Evolutionary conservation across 1,140 invertebrate species (phyloP).

Genomic region (Cherax destructor): DNA sequence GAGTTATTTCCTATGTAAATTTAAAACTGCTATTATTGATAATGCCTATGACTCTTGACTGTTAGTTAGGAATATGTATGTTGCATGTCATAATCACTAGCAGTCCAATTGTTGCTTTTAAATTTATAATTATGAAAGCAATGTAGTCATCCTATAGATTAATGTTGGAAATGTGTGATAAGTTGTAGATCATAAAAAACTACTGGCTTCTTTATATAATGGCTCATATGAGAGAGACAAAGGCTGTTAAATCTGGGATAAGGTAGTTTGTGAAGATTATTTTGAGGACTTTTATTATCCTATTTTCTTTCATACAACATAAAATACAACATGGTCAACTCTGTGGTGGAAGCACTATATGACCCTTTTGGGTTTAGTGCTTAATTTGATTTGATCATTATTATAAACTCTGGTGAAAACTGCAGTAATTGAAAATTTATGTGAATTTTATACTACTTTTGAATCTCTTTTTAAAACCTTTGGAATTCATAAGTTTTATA

Average conservation of each 20-base stretch:
- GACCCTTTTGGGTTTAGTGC: no score
- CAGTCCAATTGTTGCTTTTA: not conserved
- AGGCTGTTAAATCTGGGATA: not conserved
- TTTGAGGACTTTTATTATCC: not conserved
- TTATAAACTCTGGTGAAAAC: not conserved
- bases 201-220: not conserved
- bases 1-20: not conserved
- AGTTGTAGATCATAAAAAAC: not conserved
- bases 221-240: not conserved
- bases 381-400: no score
- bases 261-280: not conserved
- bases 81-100: not conserved
- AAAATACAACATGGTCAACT: slow-evolving; percentile 5
- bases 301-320: not conserved
- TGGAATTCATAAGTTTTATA: not conserved
- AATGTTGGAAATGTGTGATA: not conserved
- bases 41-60: not conserved
- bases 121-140: not conserved
- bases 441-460: slow-evolving; percentile 11
- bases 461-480: not conserved
- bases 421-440: not conserved
- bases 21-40: not conserved
- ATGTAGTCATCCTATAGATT: not conserved
- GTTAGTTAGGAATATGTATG: not conserved
- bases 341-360: not conserved